Base-by-base conservation (phyloP, 1,140 invertebrate genomes). In the Bacillus rossius region DNA sequence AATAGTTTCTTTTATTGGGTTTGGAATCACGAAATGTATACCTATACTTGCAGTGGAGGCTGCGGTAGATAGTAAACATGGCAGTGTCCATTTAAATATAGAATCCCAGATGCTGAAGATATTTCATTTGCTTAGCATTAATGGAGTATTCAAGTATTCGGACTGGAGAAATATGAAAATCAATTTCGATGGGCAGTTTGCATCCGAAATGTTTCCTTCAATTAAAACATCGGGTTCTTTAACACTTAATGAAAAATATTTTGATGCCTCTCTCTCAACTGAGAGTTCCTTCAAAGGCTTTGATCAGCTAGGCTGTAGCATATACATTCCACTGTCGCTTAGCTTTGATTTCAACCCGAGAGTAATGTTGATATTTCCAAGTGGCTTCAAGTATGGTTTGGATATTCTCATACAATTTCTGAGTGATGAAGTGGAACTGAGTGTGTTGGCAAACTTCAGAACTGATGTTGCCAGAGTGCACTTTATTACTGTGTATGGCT, bases 261-360 rank as follows among this genome's bases (percentile, higher is more conserved):
- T 52, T 20, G 41, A 48, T n/a, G 41, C 55, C 23, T 14, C 4
- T 22, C 3, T 56, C 3, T 10, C n/a, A 16, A 16, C 48, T 16
- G 3, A 48, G 7, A 45, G 20, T 3, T 26, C 55, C 4, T 8
- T 45, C n/a, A 20, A 19, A 16, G 55, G 37, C 14, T 8, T 1
- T 5, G 45, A 19, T 10, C 22, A 26, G 7, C 37, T 48, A 16
- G 41, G 37, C 14, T 25, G 19, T 34, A 16, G 3, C 4, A 40
- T 49, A 17, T 40, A 16, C n/a, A 49, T 56, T 29, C 55, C 55
- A 22, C 37, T 56, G 19, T 29, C 8, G 2, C 26, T 56, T 20
- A 56, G n/a, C 16, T 25, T 19, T 16, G 16, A n/a, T 17, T 48
- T 20, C 20, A 16, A 56, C 34, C 41, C 51, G 8, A n/a, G 5